These are phyloP conservation scores for Berghia stephanieae DNA, from an alignment of 1,140 invertebrate species.

Conservation along the genomic window DNA sequence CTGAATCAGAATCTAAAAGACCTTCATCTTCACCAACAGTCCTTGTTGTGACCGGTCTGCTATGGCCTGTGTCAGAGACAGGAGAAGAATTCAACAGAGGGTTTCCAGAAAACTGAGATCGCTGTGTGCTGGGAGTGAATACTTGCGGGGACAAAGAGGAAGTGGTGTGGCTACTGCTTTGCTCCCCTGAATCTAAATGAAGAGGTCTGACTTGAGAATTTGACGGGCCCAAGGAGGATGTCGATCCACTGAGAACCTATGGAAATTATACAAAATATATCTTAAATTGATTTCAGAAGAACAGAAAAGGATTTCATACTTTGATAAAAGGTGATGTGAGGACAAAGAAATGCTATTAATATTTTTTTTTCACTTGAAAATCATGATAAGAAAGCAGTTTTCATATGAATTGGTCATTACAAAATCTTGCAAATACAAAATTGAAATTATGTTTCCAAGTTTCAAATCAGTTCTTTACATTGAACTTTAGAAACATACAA, in stretches of 20 bases:
- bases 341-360: too few species aligned
- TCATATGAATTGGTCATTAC: too few species aligned
- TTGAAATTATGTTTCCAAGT: too few species aligned
- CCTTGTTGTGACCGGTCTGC: not conserved
- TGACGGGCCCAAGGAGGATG: not conserved
- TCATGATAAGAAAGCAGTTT: too few species aligned
- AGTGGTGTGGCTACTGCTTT: not conserved
- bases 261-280: not conserved
- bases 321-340: too few species aligned
- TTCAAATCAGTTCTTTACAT: too few species aligned
- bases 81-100: slow-evolving; percentile 25
- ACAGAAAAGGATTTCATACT: too few species aligned
- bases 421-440: too few species aligned
- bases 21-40: not conserved
- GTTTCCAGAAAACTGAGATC: slow-evolving; percentile 15
- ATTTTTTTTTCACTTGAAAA: too few species aligned
- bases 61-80: not conserved
- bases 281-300: not conserved
- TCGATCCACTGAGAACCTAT: not conserved
- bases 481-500: too few species aligned
- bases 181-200: slow-evolving; percentile 10
- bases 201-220: not conserved
- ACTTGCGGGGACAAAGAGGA: slow-evolving; percentile 20
- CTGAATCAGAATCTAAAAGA: not conserved
- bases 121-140: slow-evolving; percentile 15